Conservation (phyloP, 2,113 vertebrate species). For the Hemicordylus capensis region DNA sequence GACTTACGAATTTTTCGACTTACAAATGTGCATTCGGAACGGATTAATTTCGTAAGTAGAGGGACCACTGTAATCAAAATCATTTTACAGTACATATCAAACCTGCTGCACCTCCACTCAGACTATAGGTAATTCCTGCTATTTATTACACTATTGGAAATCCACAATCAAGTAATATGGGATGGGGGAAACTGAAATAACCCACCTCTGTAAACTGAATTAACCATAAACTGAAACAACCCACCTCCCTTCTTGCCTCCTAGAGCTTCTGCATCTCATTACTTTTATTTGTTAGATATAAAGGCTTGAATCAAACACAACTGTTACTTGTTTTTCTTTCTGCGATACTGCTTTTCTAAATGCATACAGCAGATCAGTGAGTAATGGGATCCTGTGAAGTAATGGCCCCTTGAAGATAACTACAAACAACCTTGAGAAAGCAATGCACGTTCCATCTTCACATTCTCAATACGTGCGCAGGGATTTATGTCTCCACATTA, state of each 20-base stretch:
- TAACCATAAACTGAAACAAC: slow-evolving; percentile 28
- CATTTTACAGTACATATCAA: not conserved
- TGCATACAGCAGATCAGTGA: slow-evolving; percentile 6
- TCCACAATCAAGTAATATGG: not conserved
- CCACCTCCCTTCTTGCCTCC: not conserved
- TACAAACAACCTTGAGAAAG: not conserved
- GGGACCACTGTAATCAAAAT: no score
- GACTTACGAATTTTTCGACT: no score
- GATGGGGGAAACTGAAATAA: slow-evolving; percentile 10
- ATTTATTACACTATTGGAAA: not conserved
- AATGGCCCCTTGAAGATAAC: slow-evolving; percentile 10
- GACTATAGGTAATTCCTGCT: not conserved
- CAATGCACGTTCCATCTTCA: not conserved
- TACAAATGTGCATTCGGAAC: no score
- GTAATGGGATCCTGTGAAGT: not conserved
- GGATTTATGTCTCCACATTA: not conserved
- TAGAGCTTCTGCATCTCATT: slow-evolving; percentile 21
- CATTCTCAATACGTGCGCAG: not conserved
- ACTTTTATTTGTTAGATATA: not conserved
- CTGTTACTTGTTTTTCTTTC: slow-evolving; percentile 2
- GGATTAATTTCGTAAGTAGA: no score
- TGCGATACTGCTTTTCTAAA: not conserved
- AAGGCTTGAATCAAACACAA: slow-evolving; percentile 26
- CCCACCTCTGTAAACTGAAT: no score
- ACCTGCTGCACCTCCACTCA: not conserved